A percentile compares a stretch with the other conserved stretches of the same genome.
phyloP scores from a whole-genome alignment of 2,113 vertebrate genomes.

The Cololabis saira region DNA sequence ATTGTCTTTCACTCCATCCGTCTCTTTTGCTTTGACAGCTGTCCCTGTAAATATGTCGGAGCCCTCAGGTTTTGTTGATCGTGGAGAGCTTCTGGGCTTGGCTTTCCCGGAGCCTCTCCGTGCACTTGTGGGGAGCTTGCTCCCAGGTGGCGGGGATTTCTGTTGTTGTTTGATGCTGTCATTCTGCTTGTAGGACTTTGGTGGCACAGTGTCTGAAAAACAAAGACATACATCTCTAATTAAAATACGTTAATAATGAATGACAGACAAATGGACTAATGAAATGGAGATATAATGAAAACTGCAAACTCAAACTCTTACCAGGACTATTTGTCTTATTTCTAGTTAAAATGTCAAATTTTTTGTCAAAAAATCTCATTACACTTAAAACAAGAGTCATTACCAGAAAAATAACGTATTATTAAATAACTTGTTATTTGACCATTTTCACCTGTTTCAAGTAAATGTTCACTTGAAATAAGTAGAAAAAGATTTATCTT shows the following conservation, averaged over 20 bases:
- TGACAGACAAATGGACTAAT: no score
- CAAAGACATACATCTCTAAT: conserved; percentile 29
- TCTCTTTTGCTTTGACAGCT: conserved; percentile 2
- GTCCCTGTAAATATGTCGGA: background rate
- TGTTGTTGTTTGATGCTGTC: conserved; percentile 39
- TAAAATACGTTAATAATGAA: background rate
- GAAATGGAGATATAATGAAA: no score
- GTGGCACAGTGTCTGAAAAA: conserved; percentile 39
- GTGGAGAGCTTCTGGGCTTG: conserved; percentile 33
- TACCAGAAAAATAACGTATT: no score
- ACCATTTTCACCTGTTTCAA: no score
- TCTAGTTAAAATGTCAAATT: no score
- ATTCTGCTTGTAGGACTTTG: conserved; percentile 42
- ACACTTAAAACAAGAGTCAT: no score
- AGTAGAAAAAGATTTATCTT: no score
- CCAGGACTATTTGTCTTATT: no score
- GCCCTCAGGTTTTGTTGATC: conserved; percentile 14
- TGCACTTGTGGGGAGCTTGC: conserved; percentile 62
- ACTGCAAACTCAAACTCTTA: no score
- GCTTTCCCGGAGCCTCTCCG: conserved; percentile 58
- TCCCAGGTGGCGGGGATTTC: conserved; percentile 41
- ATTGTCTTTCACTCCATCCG: conserved; percentile 12
- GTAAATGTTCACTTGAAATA: no score
- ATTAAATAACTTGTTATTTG: no score
- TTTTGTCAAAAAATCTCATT: no score